A percentile compares a stretch with the other conserved stretches of the same genome.
Evolutionary conservation across 2,113 vertebrate species (phyloP).

Genomic region (Esox niger): DNA sequence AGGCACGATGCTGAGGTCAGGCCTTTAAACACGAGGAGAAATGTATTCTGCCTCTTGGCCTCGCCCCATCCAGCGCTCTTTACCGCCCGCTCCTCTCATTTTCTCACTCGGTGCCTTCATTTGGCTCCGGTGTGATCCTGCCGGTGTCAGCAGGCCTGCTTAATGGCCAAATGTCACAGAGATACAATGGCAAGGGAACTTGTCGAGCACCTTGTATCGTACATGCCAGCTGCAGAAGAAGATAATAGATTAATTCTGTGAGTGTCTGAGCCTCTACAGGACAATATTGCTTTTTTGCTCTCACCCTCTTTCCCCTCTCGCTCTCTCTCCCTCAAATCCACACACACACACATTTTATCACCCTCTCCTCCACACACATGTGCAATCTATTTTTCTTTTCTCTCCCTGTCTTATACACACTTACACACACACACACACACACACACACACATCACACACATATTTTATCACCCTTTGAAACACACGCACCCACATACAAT

Average conservation of each 20-base stretch:
- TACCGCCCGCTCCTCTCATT: slow-evolving; percentile 56
- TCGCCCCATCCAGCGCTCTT: slow-evolving; percentile 47
- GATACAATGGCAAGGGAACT: too few species aligned
- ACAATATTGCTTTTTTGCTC: slow-evolving; percentile 68
- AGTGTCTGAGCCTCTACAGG: slow-evolving; percentile 72
- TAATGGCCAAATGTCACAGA: slow-evolving; percentile 75
- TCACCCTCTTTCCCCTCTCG: too few species aligned
- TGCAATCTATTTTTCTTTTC: slow-evolving; percentile 10
- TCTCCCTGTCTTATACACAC: slow-evolving; percentile 6
- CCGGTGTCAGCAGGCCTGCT: slow-evolving; percentile 75
- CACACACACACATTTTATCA: slow-evolving; percentile 41
- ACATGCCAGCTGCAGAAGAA: slow-evolving; percentile 72
- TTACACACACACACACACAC: too few species aligned
- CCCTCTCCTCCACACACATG: slow-evolving; percentile 26
- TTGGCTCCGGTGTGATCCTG: slow-evolving; percentile 74
- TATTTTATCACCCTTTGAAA: too few species aligned
- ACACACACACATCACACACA: too few species aligned
- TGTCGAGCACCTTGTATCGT: too few species aligned
- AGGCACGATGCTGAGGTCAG: slow-evolving; percentile 81
- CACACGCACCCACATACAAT: too few species aligned
- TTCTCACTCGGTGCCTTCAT: slow-evolving; percentile 75
- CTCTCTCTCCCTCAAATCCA: slow-evolving; percentile 27
- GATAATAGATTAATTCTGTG: slow-evolving; percentile 80
- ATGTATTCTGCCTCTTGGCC: slow-evolving; percentile 71
- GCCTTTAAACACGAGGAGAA: slow-evolving; percentile 80